A percentile compares a stretch with the other conserved stretches of the same genome.
These are phyloP conservation scores for Dolichomitus sp. DNA, from an alignment of 2,888 invertebrate species.

Conservation along the genomic window DNA sequence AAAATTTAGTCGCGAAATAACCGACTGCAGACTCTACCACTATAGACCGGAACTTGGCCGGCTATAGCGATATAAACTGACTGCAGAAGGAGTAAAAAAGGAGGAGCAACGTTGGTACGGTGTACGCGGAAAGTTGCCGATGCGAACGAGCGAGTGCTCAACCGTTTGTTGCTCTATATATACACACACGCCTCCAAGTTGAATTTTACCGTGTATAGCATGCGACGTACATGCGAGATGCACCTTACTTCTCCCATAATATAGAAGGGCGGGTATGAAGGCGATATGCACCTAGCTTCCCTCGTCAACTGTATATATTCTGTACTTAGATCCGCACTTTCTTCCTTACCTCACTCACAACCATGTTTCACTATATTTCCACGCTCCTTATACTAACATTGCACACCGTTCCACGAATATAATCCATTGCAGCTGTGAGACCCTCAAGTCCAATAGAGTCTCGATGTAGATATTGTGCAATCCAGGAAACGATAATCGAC, in stretches of 20 bases:
- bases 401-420: slow-evolving; percentile 16
- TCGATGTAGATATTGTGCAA: slow-evolving; percentile 49
- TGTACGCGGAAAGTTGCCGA: slow-evolving; percentile 40
- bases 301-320: slow-evolving; percentile 6
- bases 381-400: too few relatives aligned
- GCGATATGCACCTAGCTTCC: slow-evolving; percentile 2
- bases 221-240: slow-evolving; percentile 45
- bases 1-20: neutral
- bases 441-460: slow-evolving; percentile 27
- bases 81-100: neutral
- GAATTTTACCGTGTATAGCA: slow-evolving; percentile 25
- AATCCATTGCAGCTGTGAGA: slow-evolving; percentile 52
- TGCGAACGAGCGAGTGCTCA: slow-evolving; percentile 29
- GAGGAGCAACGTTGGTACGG: neutral
- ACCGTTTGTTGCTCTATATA: slow-evolving; percentile 33
- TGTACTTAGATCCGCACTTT: neutral
- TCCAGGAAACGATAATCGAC: slow-evolving; percentile 52
- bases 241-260: slow-evolving; percentile 11
- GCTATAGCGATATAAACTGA: slow-evolving; percentile 1
- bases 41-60: slow-evolving; percentile 1
- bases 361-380: slow-evolving; percentile 5
- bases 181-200: slow-evolving; percentile 23
- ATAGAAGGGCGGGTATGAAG: neutral
- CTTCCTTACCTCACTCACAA: neutral
- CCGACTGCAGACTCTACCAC: neutral